phyloP scores from a whole-genome alignment of 1,140 invertebrate species.

The Theocolax elegans region DNA sequence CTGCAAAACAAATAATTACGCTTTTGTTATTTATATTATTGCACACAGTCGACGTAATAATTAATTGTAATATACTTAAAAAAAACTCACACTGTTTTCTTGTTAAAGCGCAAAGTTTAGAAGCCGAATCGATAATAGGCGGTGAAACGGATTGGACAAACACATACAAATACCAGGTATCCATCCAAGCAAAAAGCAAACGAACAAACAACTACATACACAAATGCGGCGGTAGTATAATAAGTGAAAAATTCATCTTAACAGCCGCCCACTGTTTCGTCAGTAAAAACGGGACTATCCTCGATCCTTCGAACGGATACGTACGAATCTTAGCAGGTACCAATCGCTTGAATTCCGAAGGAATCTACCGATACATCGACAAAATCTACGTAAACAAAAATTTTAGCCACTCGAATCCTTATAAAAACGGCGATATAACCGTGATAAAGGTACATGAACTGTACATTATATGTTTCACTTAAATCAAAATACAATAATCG shows the following conservation, averaged over 20 bases:
- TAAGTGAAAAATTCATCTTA: slow-evolving; percentile 61
- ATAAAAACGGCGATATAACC: not conserved
- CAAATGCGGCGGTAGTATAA: slow-evolving; percentile 65
- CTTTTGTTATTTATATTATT: no score
- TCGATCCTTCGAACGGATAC: not conserved
- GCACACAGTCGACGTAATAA: no score
- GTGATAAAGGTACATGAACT: slow-evolving; percentile 10
- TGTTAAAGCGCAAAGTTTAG: not conserved
- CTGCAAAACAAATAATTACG: no score
- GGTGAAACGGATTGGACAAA: slow-evolving; percentile 1
- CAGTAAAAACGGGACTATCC: not conserved
- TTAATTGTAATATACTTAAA: no score
- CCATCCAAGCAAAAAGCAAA: slow-evolving; percentile 48
- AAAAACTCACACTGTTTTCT: no score
- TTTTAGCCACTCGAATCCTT: not conserved
- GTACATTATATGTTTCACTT: no score
- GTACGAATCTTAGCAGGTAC: not conserved
- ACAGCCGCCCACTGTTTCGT: slow-evolving; percentile 67
- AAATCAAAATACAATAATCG: no score
- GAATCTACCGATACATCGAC: not conserved
- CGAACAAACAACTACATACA: slow-evolving; percentile 42
- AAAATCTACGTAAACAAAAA: not conserved
- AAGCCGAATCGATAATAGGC: slow-evolving; percentile 12
- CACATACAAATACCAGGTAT: slow-evolving; percentile 55
- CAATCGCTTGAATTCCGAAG: not conserved